A percentile compares a stretch with the other conserved stretches of the same genome.
These are phyloP conservation scores for Linepithema humile DNA, from an alignment of 1,140 invertebrate genomes.

Conservation along the genomic window DNA sequence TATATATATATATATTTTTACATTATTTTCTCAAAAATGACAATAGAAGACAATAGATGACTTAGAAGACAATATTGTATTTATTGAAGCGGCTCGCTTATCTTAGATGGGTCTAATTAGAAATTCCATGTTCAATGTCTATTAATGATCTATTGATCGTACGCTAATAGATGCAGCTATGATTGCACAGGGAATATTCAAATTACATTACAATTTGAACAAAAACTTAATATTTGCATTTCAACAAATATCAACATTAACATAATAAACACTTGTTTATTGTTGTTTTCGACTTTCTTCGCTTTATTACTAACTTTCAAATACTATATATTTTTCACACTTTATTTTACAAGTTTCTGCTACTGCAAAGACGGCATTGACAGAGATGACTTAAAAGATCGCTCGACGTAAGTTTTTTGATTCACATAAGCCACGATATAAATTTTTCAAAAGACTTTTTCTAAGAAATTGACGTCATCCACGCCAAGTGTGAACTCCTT, in stretches of 20 bases:
- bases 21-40: too few relatives aligned
- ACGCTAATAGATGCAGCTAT: background rate
- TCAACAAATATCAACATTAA: background rate
- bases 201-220: background rate
- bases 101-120: slow-evolving; percentile 9
- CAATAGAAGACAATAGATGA: too few relatives aligned
- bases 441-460: background rate
- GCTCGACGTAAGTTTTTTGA: background rate
- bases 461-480: background rate
- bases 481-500: background rate
- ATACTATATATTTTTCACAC: background rate
- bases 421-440: background rate
- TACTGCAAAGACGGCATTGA: background rate
- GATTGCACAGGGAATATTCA: background rate
- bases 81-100: background rate
- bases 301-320: background rate
- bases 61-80: background rate
- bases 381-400: background rate
- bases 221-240: background rate
- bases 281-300: background rate
- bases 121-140: background rate
- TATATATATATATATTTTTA: background rate
- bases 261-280: background rate
- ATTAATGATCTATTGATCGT: slow-evolving; percentile 6
- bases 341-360: background rate